Evolutionary conservation across 2,888 invertebrate genomes (phyloP), one percentile per base, ranked within the genome.

Genomic region (Dasypogon diadema): DNA sequence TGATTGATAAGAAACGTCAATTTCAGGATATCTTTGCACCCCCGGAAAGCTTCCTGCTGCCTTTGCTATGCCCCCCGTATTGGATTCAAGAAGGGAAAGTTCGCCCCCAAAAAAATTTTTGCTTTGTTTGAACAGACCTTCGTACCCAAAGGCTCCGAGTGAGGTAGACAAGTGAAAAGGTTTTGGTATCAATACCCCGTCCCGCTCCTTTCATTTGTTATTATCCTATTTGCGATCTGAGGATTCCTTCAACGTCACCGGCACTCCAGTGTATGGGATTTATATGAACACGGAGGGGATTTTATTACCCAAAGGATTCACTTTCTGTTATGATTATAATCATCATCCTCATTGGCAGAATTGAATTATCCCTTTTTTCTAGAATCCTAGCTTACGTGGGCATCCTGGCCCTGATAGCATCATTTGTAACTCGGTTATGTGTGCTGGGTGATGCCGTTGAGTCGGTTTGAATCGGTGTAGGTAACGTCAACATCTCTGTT

Each of bases 301-400:
- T 76, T 73, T 55, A 76, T 60, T 56, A 63, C 76, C 70, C 74
- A 73, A 74, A 76, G 74, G 76, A 74, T 76, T 74, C 60, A 58
- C 68, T 74, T 74, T 74, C 68, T 24, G 68, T 58, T 74, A 65
- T 42, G 74, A 76, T 74, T 76, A 76, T 76, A 76, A 76, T 76
- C 76, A 76, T 73, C 60, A 16, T 30, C 24, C 63, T 73, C 68
- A 73, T 76, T 63, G 63, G 18, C 42, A 14, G 26, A 76, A 76
- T 76, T 76, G 74, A 76, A 76, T 76, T 74, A 76, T 76, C 72
- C 56, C 42, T 72, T 76, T 76, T 46, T 72, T 76, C 48, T 21
- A 42, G 63, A 63, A 37, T 54, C 74, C 10, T 60, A 6, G 42
- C n/a, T 42, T 42, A 42, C n/a, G n/a, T 42, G 26, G 37, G 51